Conservation (phyloP, 2,888 invertebrate species). For the Pseudanteris insignis region DNA sequence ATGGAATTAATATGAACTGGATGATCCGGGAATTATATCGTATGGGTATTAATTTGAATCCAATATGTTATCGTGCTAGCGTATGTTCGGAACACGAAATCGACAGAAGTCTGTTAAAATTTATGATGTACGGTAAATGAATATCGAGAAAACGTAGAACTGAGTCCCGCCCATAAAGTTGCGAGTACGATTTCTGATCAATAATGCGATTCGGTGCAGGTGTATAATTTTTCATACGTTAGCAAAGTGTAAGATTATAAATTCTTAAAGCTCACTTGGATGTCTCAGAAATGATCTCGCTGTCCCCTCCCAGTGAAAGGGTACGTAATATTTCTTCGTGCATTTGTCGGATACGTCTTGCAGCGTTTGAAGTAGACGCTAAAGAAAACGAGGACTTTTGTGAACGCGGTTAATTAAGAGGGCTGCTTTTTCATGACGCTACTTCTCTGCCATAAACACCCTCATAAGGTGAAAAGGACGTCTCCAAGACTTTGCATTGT, state of each 20-base stretch:
- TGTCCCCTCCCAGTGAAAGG: slow-evolving; percentile 36
- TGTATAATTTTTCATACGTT: slow-evolving; percentile 54
- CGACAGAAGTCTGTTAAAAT: background rate
- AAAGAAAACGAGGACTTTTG: slow-evolving; percentile 42
- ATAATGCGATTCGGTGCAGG: slow-evolving; percentile 8
- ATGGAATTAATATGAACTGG: no score
- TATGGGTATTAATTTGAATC: no score
- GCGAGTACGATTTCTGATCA: slow-evolving; percentile 17
- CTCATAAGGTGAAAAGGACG: slow-evolving; percentile 49
- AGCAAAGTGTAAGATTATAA: slow-evolving; percentile 50
- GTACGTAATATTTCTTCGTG: slow-evolving; percentile 28
- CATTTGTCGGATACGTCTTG: slow-evolving; percentile 16
- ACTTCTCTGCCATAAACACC: slow-evolving; percentile 61
- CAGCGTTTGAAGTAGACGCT: slow-evolving; percentile 33
- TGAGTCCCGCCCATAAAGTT: slow-evolving; percentile 8
- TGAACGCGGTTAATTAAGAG: slow-evolving; percentile 52
- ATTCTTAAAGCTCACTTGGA: slow-evolving; percentile 52
- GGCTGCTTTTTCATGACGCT: slow-evolving; percentile 58
- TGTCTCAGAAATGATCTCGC: slow-evolving; percentile 53
- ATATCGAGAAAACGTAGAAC: slow-evolving; percentile 1
- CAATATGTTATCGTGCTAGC: no score
- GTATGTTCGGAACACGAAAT: no score
- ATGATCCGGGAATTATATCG: no score
- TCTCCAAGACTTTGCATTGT: slow-evolving; percentile 54
- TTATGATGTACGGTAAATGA: slow-evolving; percentile 1